phyloP scores from a whole-genome alignment of 2,797 vertebrate genomes.

The Harpagifer antarcticus region DNA sequence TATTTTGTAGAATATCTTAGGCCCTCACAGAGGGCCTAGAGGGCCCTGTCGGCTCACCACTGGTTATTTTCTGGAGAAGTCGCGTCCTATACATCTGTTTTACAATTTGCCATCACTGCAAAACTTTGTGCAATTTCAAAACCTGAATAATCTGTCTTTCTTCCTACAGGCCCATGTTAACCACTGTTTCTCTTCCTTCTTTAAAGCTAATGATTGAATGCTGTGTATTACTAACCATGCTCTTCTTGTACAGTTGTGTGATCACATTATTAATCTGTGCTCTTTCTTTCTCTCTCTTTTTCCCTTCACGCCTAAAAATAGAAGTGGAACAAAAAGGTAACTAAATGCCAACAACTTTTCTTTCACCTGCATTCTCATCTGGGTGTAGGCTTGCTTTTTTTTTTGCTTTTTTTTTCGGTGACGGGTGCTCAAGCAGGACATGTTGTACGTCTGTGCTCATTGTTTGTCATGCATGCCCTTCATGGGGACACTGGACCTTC shows the following conservation, averaged over 20 bases:
- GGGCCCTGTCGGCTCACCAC: too few relatives aligned
- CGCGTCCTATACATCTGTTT: conserved; percentile 5
- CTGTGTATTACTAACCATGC: conserved; percentile 61
- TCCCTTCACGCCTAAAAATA: conserved; percentile 90
- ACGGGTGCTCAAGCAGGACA: conserved; percentile 24
- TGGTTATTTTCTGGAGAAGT: conserved; percentile 9
- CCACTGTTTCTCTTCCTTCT: background rate
- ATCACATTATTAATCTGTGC: conserved; percentile 77
- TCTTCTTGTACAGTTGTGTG: conserved; percentile 47
- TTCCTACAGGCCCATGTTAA: conserved; percentile 58
- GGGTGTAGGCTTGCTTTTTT: conserved; percentile 36
- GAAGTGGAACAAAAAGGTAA: conserved; percentile 99
- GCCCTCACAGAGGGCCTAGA: too few relatives aligned
- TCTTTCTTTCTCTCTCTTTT: conserved; percentile 79
- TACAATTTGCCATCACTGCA: conserved; percentile 1
- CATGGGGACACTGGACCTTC: conserved; percentile 63
- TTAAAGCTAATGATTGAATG: conserved; percentile 40
- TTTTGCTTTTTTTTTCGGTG: conserved; percentile 53
- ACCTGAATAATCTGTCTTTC: conserved; percentile 56
- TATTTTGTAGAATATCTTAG: too few relatives aligned
- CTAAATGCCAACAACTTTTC: conserved; percentile 90
- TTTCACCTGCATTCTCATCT: conserved; percentile 58
- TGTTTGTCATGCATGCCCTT: conserved; percentile 59
- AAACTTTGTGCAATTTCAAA: conserved; percentile 18
- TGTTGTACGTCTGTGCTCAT: conserved; percentile 14